Conservation (phyloP, 2,888 invertebrate species). For the Neocrepidodera transversa region DNA sequence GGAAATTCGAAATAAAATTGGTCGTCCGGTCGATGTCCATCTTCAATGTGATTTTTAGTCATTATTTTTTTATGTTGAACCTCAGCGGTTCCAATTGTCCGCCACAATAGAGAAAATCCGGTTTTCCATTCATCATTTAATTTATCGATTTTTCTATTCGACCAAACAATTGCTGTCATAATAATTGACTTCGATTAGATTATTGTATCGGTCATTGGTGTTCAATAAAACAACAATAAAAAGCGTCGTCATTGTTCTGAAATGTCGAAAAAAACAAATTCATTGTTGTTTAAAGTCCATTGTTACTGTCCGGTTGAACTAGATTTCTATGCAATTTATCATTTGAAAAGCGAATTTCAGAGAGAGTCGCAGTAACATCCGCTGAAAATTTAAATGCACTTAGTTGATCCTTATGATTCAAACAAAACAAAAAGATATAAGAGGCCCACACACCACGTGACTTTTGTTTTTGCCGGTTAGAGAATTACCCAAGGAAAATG, state of each 20-base stretch:
- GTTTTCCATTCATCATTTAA: neutral
- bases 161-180: constrained; percentile 11
- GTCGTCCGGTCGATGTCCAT: too few relatives aligned
- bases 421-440: too few relatives aligned
- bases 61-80: too few relatives aligned
- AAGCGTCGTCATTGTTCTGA: constrained; percentile 18
- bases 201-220: constrained; percentile 21
- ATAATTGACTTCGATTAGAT: constrained; percentile 18
- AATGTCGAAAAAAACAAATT: constrained; percentile 18
- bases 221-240: constrained; percentile 12
- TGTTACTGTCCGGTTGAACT: constrained; percentile 17
- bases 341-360: constrained; percentile 19
- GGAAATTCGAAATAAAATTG: too few relatives aligned
- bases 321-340: constrained; percentile 16
- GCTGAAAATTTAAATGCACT: constrained; percentile 9
- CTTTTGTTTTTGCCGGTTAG: too few relatives aligned
- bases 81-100: constrained; percentile 3
- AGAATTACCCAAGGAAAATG: too few relatives aligned
- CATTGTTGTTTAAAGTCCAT: constrained; percentile 17
- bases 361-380: constrained; percentile 7
- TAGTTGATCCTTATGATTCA: neutral
- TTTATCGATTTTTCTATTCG: neutral
- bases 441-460: too few relatives aligned
- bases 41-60: too few relatives aligned
- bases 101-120: neutral